Evolutionary conservation across 1,140 invertebrate genomes (phyloP).

Genomic region (Cyphomyrmex costatus): DNA sequence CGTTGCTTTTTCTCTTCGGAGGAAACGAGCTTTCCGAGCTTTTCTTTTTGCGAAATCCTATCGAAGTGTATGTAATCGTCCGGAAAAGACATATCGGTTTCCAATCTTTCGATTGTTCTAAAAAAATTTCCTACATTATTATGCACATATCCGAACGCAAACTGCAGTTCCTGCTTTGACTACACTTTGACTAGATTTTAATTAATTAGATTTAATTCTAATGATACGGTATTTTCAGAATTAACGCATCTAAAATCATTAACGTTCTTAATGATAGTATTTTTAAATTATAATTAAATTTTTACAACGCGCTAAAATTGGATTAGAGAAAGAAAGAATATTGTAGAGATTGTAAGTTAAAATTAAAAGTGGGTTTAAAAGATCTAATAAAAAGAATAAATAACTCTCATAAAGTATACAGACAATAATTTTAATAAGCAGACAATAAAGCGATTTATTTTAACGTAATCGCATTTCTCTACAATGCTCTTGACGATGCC

Average conservation of each 20-base stretch:
- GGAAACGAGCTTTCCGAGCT: neutral
- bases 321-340: neutral
- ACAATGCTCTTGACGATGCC: too few species aligned
- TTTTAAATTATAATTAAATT: neutral
- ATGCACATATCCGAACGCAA: neutral
- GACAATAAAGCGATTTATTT: neutral
- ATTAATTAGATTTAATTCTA: neutral
- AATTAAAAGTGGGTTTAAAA: neutral
- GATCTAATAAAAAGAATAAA: neutral
- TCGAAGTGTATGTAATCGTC: slow-evolving; percentile 4
- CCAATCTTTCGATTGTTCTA: neutral
- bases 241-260: neutral
- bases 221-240: neutral
- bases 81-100: slow-evolving; percentile 11
- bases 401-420: neutral
- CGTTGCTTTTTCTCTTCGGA: neutral
- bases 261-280: neutral
- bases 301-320: neutral
- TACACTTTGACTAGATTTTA: neutral
- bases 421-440: neutral
- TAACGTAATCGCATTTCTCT: neutral
- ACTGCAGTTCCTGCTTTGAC: neutral
- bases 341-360: neutral
- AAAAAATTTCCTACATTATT: slow-evolving; percentile 5
- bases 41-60: neutral